phyloP scores from a whole-genome alignment of 2,888 invertebrate species.

The Lepetodrilus schrolli region DNA sequence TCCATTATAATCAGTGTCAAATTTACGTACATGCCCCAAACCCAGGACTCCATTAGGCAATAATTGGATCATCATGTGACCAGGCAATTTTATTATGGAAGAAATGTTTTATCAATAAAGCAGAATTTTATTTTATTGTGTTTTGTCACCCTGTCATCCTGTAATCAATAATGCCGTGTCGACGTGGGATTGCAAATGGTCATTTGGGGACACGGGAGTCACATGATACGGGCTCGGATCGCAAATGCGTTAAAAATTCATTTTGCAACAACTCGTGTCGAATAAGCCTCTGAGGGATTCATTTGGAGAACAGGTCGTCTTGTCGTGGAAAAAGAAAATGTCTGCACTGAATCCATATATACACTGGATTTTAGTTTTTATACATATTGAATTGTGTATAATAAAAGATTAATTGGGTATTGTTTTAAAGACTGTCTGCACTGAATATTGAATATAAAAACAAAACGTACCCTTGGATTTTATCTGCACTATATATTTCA shows the following conservation, averaged over 20 bases:
- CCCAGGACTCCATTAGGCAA: constrained; percentile 13
- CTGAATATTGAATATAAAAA: background rate
- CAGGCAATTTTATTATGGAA: constrained; percentile 22
- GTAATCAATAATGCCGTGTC: constrained; percentile 1
- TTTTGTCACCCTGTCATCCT: constrained; percentile 15
- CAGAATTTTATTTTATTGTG: constrained; percentile 26
- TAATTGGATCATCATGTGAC: constrained; percentile 18
- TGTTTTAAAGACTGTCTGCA: background rate
- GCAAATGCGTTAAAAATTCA: constrained; percentile 17
- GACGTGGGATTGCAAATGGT: background rate
- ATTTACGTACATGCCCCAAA: constrained; percentile 17
- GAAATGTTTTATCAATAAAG: constrained; percentile 26
- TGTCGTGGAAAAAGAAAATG: background rate
- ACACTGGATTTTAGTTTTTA: background rate
- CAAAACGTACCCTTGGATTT: background rate
- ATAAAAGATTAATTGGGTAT: no score
- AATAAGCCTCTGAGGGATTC: background rate
- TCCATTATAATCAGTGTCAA: constrained; percentile 22
- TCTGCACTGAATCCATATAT: background rate
- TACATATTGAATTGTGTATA: background rate
- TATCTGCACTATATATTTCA: no score
- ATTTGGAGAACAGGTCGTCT: background rate
- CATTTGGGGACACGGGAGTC: background rate
- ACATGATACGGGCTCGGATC: background rate
- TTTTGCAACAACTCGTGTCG: background rate